A percentile compares a stretch with the other conserved stretches of the same genome.
Evolutionary conservation across 2,113 vertebrate genomes (phyloP).

Genomic region (Cyprinodon variegatus): DNA sequence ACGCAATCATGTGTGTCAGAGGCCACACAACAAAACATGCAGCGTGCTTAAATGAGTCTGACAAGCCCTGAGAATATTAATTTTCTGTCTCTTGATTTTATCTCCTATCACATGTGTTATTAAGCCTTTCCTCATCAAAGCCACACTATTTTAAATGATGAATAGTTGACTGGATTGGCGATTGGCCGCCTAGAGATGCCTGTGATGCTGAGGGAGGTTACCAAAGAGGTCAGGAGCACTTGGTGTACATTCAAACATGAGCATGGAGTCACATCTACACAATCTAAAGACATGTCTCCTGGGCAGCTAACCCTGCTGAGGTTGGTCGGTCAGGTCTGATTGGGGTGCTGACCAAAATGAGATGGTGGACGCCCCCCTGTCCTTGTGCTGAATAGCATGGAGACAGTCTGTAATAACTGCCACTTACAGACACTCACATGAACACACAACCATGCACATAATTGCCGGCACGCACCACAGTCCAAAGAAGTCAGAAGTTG

Average conservation of each 20-base stretch:
- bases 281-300: not conserved
- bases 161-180: constrained; percentile 36
- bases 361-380: constrained; percentile 33
- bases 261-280: constrained; percentile 9
- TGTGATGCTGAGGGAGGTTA: constrained; percentile 8
- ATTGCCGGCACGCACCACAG: constrained; percentile 19
- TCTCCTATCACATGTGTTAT: constrained; percentile 65
- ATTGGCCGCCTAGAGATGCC: constrained; percentile 26
- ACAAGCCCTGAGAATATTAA: constrained; percentile 72
- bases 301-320: constrained; percentile 26
- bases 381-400: constrained; percentile 27
- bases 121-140: constrained; percentile 61
- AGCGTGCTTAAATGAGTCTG: constrained; percentile 68
- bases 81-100: constrained; percentile 67
- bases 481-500: constrained; percentile 44
- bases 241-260: constrained; percentile 2
- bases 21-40: constrained; percentile 64
- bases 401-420: constrained; percentile 47
- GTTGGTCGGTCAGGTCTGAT: constrained; percentile 55
- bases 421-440: constrained; percentile 32
- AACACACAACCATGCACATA: constrained; percentile 36
- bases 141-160: constrained; percentile 52
- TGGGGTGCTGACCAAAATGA: constrained; percentile 67
- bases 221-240: constrained; percentile 38
- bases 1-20: constrained; percentile 77